Evolutionary conservation across 2,888 invertebrate species (phyloP), one percentile per base, ranked within the genome.

Genomic region (Agrotis segetum): DNA sequence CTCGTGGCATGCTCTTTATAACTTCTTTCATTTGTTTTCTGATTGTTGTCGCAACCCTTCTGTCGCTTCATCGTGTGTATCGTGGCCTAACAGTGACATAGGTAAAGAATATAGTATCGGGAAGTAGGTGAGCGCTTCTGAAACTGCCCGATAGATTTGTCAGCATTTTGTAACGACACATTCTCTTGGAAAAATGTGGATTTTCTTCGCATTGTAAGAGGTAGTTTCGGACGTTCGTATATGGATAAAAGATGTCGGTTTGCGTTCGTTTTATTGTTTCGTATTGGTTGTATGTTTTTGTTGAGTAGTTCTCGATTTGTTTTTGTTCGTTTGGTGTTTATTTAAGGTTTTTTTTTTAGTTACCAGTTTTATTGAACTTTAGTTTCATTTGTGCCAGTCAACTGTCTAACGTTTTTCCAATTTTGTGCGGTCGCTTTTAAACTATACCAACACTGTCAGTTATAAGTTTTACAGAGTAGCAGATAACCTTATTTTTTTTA

Each of bases 121-220:
- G 21, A 67, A 79, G 50, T 70, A 59, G 58, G 67, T 66, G 71
- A 67, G 47, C 44, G 44, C 17, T 67, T 66, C 60, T 49, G 52
- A 70, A 69, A 73, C 50, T 70, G 70, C 24, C 64, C 79, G 66
- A 65, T 69, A 74, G 74, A 73, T 83, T 79, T 79, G 72, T 83
- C 77, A 84, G 83, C 80, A 11, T 63, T 74, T 73, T 84, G 50
- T 68, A 17, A 52, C 49, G 40, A 67, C 49, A 73, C 19, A 77
- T 78, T 62, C 50, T 71, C 53, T 70, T 34, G 29, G 60, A 29
- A 69, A 74, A 71, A 60, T 66, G 59, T 64, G 68, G 55, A 70
- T 72, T 74, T 74, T 64, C 55, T 44, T 11, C 49, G 62, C 53
- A 61, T 63, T 66, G 49, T 63, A 50, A 58, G 55, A 24, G 50